phyloP scores from a whole-genome alignment of 1,140 invertebrate species.

The Penaeus japonicus region DNA sequence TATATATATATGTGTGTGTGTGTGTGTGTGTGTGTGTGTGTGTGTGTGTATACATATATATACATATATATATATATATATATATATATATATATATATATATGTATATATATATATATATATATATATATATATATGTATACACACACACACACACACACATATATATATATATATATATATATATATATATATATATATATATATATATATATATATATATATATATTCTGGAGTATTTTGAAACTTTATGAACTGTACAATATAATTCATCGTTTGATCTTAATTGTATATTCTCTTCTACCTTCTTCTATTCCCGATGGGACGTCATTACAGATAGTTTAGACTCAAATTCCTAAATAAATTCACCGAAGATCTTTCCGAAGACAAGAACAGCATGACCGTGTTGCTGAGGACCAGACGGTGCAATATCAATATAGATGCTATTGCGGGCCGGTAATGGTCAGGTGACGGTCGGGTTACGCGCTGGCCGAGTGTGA shows the following conservation, averaged over 20 bases:
- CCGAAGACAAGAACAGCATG: no score
- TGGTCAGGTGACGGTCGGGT: no score
- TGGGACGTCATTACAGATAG: no score
- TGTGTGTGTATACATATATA: background rate
- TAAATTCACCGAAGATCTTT: no score
- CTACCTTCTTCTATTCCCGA: no score
- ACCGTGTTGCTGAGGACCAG: no score
- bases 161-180: background rate
- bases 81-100: background rate
- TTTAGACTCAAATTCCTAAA: no score
- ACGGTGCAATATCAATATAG: no score
- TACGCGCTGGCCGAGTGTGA: no score
- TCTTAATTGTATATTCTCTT: no score
- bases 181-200: slow-evolving; percentile 1
- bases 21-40: background rate
- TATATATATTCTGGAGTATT: background rate
- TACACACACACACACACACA: background rate
- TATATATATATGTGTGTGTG: background rate
- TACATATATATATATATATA: background rate
- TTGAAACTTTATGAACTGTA: background rate
- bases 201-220: slow-evolving; percentile 2
- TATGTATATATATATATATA: background rate
- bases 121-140: background rate
- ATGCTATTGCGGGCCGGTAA: no score
- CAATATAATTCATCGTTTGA: no score